Base-by-base conservation (phyloP, 1,140 invertebrate genomes). In the Pogonomyrmex barbatus region DNA sequence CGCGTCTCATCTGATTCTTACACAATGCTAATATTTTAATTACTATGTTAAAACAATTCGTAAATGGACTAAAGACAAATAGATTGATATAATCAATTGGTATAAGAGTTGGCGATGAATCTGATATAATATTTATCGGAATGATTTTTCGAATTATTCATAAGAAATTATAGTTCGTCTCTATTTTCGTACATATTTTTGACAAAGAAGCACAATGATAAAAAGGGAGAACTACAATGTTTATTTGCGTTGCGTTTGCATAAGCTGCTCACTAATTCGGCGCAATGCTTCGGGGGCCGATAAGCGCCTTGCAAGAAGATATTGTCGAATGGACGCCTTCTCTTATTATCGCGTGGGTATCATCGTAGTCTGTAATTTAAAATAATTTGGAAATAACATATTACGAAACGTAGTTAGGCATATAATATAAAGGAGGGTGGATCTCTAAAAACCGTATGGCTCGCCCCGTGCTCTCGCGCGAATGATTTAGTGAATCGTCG, bases 331-430 rank as follows among this genome's bases (percentile, higher is more conserved):
- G 58, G 68, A 81, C 79, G 75, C 84, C 84, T 82, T 89, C 88
- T 79, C n/a, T 85, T 87, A 88, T 90, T 91, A 91, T 87, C 79
- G 54, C 52, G 33, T 58, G 50, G 60, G 65, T 42, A 24, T 60
- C 47, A 76, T 91, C 85, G 56, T 39, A 14, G 60, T 63, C 70
- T 91, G 87, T 87, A 91, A 91, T 91, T 91, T 91, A 89, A 91
- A 90, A 91, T 82, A 91, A 91, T 90, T 91, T 87, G n/a, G 54
- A 83, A 89, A 91, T 90, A 90, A 91, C 81, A 90, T 90, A 90
- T 90, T 88, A 87, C 70, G 77, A 90, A 90, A 90, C 81, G 81
- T 63, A 85, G 87, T 63, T 52, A 76, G 50, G 68, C 54, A 33
- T 52, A 85, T 62, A 79, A 84, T 71, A 47, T 47, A 84, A 67